phyloP scores from a whole-genome alignment of 2,797 vertebrate species.

The Danio choprae region DNA sequence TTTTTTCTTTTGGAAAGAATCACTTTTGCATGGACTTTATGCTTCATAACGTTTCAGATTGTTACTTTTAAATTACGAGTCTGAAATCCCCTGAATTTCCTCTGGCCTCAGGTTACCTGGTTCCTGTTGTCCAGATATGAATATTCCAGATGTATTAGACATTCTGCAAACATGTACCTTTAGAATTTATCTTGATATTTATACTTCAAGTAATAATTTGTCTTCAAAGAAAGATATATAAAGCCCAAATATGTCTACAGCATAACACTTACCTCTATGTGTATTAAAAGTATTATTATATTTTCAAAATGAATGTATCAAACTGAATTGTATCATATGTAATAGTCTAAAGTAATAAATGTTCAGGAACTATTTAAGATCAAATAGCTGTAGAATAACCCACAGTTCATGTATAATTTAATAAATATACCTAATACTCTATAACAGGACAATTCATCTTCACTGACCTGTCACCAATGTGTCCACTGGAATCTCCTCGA shows the following conservation, averaged over 20 bases:
- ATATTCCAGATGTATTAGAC: neutral
- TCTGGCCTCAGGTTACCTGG: no score
- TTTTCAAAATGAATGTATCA: neutral
- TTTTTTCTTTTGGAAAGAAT: no score
- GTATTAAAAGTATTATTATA: neutral
- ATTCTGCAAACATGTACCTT: neutral
- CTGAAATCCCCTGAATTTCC: no score
- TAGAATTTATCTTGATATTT: neutral
- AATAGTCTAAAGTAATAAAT: neutral
- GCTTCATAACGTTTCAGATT: no score
- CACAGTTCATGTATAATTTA: neutral
- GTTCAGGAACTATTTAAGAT: neutral
- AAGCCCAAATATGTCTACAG: neutral
- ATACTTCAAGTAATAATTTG: neutral
- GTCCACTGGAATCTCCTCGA: constrained; percentile 89
- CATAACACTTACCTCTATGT: neutral
- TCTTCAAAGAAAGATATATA: neutral
- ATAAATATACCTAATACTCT: neutral
- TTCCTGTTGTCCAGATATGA: neutral
- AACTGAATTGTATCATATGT: neutral
- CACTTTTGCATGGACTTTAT: no score
- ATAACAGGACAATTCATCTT: neutral
- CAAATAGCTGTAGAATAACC: neutral
- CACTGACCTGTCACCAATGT: constrained; percentile 85
- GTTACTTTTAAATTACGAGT: neutral